Percentiles rank a stretch among this genome's conserved stretches.
Conservation (phyloP, 2,113 vertebrate genomes). For the Cephalopholis sonnerati region DNA sequence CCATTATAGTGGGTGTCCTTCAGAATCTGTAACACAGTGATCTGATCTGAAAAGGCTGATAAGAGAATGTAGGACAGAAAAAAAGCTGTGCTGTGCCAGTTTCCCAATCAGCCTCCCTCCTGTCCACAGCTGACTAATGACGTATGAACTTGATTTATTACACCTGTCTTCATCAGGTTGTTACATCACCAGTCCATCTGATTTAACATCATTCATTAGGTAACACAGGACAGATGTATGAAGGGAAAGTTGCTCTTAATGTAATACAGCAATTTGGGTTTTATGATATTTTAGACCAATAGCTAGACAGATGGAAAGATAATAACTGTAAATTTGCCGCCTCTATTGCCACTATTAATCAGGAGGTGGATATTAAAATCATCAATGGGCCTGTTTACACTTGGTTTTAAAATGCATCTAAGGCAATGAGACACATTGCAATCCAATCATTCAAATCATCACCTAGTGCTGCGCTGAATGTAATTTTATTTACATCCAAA, state of each 20-base stretch:
- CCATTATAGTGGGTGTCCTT: neutral
- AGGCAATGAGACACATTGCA: too few relatives aligned
- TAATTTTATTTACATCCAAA: too few relatives aligned
- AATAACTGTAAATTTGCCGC: neutral
- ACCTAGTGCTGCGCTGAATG: too few relatives aligned
- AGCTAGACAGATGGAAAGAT: neutral
- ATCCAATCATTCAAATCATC: too few relatives aligned
- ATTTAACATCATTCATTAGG: conserved; percentile 5
- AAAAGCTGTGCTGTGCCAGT: neutral
- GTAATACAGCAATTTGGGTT: neutral
- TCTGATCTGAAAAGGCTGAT: neutral
- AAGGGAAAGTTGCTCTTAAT: neutral
- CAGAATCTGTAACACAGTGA: neutral
- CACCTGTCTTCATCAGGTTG: neutral
- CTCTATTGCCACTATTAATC: neutral
- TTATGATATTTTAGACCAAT: neutral
- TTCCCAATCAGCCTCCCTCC: neutral
- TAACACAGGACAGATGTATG: neutral
- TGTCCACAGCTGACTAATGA: conserved; percentile 13
- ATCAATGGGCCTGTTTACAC: too few relatives aligned
- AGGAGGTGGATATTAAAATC: neutral
- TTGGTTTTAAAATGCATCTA: too few relatives aligned
- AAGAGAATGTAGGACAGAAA: neutral
- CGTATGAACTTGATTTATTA: conserved; percentile 30
- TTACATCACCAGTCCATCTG: neutral